phyloP scores from a whole-genome alignment of 2,888 invertebrate species.

The Osmoderma eremita region DNA sequence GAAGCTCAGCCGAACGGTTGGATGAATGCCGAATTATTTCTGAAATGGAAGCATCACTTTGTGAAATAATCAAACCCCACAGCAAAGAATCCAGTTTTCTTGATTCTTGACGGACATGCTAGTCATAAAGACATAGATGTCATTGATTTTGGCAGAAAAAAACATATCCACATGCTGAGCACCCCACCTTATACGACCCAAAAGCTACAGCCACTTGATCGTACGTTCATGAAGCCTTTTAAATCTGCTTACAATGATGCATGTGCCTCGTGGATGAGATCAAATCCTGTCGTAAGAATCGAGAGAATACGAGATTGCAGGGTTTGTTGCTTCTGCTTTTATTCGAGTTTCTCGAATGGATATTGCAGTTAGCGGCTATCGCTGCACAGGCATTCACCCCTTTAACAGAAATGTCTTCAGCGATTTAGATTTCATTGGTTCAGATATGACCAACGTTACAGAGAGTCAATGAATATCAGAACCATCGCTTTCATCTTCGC shows the following conservation, averaged over 20 bases:
- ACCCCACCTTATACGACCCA: neutral
- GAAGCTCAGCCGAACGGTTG: slow-evolving; percentile 20
- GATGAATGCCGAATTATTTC: slow-evolving; percentile 15
- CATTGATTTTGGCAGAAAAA: neutral
- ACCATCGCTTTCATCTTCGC: neutral
- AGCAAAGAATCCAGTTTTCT: slow-evolving; percentile 4
- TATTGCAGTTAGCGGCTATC: neutral
- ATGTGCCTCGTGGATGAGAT: neutral
- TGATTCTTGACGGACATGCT: slow-evolving; percentile 11
- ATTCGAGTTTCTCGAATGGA: neutral
- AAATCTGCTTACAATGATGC: neutral
- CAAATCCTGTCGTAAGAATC: neutral
- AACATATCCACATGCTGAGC: neutral
- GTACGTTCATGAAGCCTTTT: neutral
- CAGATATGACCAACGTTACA: neutral
- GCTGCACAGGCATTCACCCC: neutral
- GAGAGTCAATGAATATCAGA: neutral
- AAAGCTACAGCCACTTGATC: neutral
- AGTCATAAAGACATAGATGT: neutral
- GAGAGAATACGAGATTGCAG: neutral
- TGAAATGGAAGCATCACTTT: slow-evolving; percentile 18
- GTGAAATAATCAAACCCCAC: neutral
- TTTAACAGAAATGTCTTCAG: neutral
- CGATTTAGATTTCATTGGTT: neutral
- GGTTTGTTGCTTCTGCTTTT: neutral